Conservation (phyloP, 2,113 vertebrate species). For the Siniperca knerii region DNA sequence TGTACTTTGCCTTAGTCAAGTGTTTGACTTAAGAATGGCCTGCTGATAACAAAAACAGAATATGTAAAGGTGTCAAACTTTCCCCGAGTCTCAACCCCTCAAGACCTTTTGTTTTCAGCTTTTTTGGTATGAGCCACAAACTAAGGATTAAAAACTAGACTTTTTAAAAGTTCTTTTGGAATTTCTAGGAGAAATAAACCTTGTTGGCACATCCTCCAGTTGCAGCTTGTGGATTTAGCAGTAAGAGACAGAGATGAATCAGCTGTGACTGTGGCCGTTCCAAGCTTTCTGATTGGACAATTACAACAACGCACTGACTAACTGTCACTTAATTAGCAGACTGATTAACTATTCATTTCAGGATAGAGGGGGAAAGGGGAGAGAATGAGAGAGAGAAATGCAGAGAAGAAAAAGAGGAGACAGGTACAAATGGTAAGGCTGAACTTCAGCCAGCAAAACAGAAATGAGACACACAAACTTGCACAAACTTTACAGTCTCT, state of each 20-base stretch:
- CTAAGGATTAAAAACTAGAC: conserved; percentile 31
- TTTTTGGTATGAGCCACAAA: neutral
- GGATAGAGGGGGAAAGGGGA: conserved; percentile 30
- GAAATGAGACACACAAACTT: conserved; percentile 44
- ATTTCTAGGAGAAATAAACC: conserved; percentile 59
- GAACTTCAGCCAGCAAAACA: conserved; percentile 68
- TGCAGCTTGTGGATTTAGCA: conserved; percentile 78
- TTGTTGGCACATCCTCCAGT: conserved; percentile 70
- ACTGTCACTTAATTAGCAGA: conserved; percentile 80
- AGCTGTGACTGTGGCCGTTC: conserved; percentile 78
- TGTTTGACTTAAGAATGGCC: neutral
- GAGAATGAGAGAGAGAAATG: conserved; percentile 24
- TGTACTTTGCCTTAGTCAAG: neutral
- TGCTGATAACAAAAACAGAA: neutral
- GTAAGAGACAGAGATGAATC: conserved; percentile 77
- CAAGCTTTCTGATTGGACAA: conserved; percentile 84
- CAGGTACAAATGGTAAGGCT: conserved; percentile 68
- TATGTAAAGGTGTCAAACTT: neutral
- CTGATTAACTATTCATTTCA: conserved; percentile 78
- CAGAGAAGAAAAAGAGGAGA: conserved; percentile 37
- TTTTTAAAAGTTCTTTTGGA: conserved; percentile 58
- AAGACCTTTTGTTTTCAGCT: neutral
- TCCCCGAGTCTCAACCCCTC: neutral
- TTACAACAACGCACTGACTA: conserved; percentile 74
- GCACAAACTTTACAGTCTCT: conserved; percentile 42